Evolutionary conservation across 2,113 vertebrate genomes (phyloP), one percentile per base, ranked within the genome.

Genomic region (Macroglossus sobrinus): DNA sequence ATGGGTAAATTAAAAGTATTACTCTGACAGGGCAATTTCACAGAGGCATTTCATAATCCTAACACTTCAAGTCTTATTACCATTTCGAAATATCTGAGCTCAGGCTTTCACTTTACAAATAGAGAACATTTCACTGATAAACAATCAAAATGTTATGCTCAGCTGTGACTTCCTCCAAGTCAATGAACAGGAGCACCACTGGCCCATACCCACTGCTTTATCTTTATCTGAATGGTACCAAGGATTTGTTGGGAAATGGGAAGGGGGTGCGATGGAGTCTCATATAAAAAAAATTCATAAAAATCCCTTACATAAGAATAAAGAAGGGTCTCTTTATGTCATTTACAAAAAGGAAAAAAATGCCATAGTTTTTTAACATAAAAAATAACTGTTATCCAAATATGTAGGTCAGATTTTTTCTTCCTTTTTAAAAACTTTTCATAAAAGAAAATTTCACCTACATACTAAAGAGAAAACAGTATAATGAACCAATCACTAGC

Each of bases 391-490:
- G 10, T 53, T 59, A 57, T 69, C 40, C 81, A 43, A 89, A 78
- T 47, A 7, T 66, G 6, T 14, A 88, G n/a, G 14, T 79, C 43
- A 74, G n/a, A 21, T 14, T 30, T 68, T 84, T 87, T 7, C 53
- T 64, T 80, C 14, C 38, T 69, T 79, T 82, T 75, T 81, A 82
- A 95, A 85, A 55, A 28, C 2, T 91, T 30, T 91, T 84, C 91
- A 92, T 79, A 88, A 94, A 88, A 93, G 81, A 94, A 97, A 95
- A 91, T 59, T 85, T 85, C 45, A 57, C 78, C 90, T 33, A 86
- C 43, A 68, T 24, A 66, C 22, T 45, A 66, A 90, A 90, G 14
- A 43, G 43, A 69, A 93, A 89, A 85, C 5, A 18, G 26, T 68
- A 68, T 55, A 91, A 88, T 5, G 59, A 89, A 86, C 33, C 50